A percentile compares a stretch with the other conserved stretches of the same genome.
Conservation (phyloP, 2,113 vertebrate species). For the Istiophorus platypterus region DNA sequence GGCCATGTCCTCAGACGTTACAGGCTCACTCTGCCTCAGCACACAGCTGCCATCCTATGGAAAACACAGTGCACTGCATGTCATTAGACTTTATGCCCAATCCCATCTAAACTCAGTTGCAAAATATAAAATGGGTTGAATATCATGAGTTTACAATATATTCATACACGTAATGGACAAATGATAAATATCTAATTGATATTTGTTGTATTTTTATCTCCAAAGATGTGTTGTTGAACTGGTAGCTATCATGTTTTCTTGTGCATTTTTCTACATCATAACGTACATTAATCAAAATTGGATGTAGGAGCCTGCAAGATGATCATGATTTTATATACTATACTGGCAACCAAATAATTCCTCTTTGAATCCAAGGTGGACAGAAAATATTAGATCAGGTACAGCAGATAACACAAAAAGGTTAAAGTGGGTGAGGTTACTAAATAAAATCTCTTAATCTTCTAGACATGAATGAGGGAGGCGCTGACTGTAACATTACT, state of each 20-base stretch:
- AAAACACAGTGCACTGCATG: slow-evolving; percentile 66
- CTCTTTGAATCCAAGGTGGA: background rate
- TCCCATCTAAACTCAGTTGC: background rate
- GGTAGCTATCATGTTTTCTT: background rate
- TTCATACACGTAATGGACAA: background rate
- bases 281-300: background rate
- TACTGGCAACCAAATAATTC: background rate
- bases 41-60: slow-evolving; percentile 79
- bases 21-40: slow-evolving; percentile 49
- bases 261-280: too few relatives aligned
- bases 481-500: background rate
- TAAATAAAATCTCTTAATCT: background rate
- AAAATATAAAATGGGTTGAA: background rate
- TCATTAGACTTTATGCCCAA: slow-evolving; percentile 31
- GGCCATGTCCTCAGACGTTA: slow-evolving; percentile 17
- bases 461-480: background rate
- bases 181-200: background rate
- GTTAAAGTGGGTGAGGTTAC: background rate
- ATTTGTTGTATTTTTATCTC: background rate
- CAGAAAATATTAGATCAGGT: background rate
- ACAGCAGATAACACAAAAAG: background rate
- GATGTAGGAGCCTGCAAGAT: background rate
- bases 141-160: background rate
- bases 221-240: too few relatives aligned
- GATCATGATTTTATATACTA: background rate